These are phyloP conservation scores for Tridacna gigas DNA, from an alignment of 2,888 invertebrate genomes.

Conservation along the genomic window DNA sequence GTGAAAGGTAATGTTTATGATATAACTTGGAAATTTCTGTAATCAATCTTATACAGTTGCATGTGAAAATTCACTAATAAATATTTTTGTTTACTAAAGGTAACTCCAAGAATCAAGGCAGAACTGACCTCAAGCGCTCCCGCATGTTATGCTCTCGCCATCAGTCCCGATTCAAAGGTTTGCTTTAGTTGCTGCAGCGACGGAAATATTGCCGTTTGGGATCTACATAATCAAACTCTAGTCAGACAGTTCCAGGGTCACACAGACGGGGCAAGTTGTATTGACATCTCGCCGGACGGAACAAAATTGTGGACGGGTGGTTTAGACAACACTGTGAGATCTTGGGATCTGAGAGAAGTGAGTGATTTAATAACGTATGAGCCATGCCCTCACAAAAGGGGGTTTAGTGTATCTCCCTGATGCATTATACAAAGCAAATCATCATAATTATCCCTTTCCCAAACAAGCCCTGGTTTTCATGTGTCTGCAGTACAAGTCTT, in stretches of 20 bases:
- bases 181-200: constrained; percentile 99
- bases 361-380: too few species aligned
- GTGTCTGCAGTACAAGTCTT: too few species aligned
- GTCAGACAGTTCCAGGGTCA: constrained; percentile 91
- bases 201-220: constrained; percentile 98
- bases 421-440: too few species aligned
- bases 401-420: too few species aligned
- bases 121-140: constrained; percentile 97
- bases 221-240: constrained; percentile 95
- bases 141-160: constrained; percentile 98
- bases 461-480: too few species aligned
- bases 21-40: too few species aligned
- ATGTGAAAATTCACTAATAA: too few species aligned
- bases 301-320: constrained; percentile 97
- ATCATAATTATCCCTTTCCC: too few species aligned
- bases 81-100: too few species aligned
- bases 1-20: too few species aligned
- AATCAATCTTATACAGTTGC: too few species aligned
- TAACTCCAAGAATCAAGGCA: constrained; percentile 96
- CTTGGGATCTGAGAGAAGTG: constrained; percentile 95
- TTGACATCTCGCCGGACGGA: constrained; percentile 96
- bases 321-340: constrained; percentile 96
- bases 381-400: too few species aligned
- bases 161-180: constrained; percentile 97
- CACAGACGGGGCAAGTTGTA: constrained; percentile 97